These are phyloP conservation scores for Herminia tarsipennalis DNA, from an alignment of 2,888 invertebrate genomes.

Conservation along the genomic window DNA sequence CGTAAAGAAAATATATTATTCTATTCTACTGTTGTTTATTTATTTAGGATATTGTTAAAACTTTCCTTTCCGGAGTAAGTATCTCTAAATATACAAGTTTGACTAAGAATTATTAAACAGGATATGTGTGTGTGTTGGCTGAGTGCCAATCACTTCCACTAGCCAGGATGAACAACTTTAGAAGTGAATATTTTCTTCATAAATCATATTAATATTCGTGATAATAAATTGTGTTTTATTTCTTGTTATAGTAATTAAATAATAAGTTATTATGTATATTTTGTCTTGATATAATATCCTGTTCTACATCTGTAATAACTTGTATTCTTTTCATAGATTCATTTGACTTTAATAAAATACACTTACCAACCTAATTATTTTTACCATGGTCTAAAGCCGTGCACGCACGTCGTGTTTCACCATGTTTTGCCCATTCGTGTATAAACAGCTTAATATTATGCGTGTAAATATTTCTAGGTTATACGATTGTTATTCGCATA, in stretches of 20 bases:
- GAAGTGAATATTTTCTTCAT: slow-evolving; percentile 29
- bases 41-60: slow-evolving; percentile 30
- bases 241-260: not conserved
- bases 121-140: slow-evolving; percentile 34
- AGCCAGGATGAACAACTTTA: slow-evolving; percentile 23
- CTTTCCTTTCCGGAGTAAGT: slow-evolving; percentile 33
- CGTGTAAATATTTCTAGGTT: too few species aligned
- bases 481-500: too few species aligned
- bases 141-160: slow-evolving; percentile 28
- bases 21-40: slow-evolving; percentile 22
- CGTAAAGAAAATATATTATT: too few species aligned
- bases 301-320: too few species aligned
- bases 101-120: slow-evolving; percentile 39
- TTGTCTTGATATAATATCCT: not conserved
- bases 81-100: slow-evolving; percentile 37
- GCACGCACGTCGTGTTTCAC: too few species aligned
- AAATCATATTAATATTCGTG: slow-evolving; percentile 38
- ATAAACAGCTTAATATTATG: too few species aligned
- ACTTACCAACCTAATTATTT: too few species aligned
- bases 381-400: too few species aligned
- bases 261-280: not conserved
- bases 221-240: slow-evolving; percentile 17
- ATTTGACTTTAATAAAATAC: too few species aligned
- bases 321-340: too few species aligned
- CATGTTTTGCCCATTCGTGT: too few species aligned